These are phyloP conservation scores for Danio jaintianensis DNA, from an alignment of 2,797 vertebrate species.

Conservation along the genomic window DNA sequence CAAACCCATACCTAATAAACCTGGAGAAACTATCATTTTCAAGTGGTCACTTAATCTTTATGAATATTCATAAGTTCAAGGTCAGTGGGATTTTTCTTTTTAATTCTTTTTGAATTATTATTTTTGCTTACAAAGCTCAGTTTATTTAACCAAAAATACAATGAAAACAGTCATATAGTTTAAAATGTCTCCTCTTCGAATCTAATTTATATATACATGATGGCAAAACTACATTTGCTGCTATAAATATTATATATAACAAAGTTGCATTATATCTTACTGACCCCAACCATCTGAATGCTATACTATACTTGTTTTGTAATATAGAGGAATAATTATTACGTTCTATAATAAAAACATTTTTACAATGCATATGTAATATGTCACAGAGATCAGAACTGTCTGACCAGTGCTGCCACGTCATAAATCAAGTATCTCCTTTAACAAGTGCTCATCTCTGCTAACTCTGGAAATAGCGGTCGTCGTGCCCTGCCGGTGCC, in stretches of 20 bases:
- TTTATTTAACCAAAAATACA: background rate
- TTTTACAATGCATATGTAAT: constrained; percentile 55
- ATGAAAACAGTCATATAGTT: background rate
- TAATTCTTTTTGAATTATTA: too few relatives aligned
- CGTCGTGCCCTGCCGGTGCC: constrained; percentile 70
- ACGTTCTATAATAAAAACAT: constrained; percentile 21
- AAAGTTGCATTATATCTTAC: background rate
- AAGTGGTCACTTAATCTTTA: too few relatives aligned
- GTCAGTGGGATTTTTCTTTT: background rate
- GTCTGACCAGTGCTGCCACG: constrained; percentile 63
- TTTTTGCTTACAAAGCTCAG: background rate
- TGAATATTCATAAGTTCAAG: background rate
- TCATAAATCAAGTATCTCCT: constrained; percentile 63
- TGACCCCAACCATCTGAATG: background rate
- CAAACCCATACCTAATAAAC: too few relatives aligned
- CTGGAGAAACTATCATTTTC: too few relatives aligned
- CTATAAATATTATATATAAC: too few relatives aligned
- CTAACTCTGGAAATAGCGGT: constrained; percentile 54
- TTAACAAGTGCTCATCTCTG: constrained; percentile 66
- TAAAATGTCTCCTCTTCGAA: background rate
- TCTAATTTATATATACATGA: too few relatives aligned
- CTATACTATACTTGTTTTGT: background rate
- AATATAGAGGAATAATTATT: constrained; percentile 27
- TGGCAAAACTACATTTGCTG: background rate
- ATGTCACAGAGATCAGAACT: constrained; percentile 59